phyloP scores from a whole-genome alignment of 2,888 invertebrate genomes.

The Aethes cnicana region DNA sequence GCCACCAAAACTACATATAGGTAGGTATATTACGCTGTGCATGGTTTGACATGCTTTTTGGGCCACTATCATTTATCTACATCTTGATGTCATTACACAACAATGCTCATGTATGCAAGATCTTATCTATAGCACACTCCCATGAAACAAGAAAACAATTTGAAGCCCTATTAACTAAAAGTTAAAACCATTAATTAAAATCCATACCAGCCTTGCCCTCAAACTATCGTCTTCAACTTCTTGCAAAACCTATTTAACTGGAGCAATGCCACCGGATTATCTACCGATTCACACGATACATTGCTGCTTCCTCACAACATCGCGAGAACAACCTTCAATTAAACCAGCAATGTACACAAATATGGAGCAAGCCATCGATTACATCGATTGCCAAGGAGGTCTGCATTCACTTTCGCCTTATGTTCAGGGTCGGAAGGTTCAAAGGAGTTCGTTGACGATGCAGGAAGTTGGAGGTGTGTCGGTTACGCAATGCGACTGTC shows the following conservation, averaged over 20 bases:
- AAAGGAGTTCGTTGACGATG: conserved; percentile 21
- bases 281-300: conserved; percentile 14
- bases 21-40: no score
- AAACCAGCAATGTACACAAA: conserved; percentile 12
- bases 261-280: conserved; percentile 27
- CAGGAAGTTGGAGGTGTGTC: conserved; percentile 28
- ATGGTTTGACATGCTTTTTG: no score
- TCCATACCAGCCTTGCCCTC: conserved; percentile 24
- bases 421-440: conserved; percentile 22
- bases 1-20: not conserved
- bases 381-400: not conserved
- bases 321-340: not conserved
- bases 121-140: not conserved
- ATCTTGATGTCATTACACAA: no score
- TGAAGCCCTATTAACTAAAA: not conserved
- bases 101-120: not conserved
- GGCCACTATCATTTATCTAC: no score
- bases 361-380: no score
- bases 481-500: conserved; percentile 26
- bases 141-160: not conserved
- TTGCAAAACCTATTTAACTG: conserved; percentile 19
- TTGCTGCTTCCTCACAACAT: conserved; percentile 8
- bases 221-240: conserved; percentile 26
- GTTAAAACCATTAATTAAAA: conserved; percentile 5
- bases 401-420: conserved; percentile 16